These are phyloP conservation scores for Geothlypis trichas DNA, from an alignment of 2,113 vertebrate species.

Conservation along the genomic window DNA sequence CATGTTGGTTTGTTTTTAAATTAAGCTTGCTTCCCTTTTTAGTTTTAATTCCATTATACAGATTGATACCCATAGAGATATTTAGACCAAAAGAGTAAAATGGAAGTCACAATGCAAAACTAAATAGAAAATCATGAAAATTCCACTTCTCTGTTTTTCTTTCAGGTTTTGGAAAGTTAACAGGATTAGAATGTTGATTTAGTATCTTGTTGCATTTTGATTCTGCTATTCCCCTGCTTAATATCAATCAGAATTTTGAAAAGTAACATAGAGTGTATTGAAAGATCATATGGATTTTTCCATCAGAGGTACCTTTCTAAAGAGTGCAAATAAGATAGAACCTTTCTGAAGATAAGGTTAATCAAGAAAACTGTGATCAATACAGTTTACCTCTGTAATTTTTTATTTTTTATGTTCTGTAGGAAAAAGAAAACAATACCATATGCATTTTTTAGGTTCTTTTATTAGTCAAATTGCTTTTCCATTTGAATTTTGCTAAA, in stretches of 20 bases:
- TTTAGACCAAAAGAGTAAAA: background rate
- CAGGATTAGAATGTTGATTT: background rate
- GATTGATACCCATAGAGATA: rapidly evolving
- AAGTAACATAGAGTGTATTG: background rate
- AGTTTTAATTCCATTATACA: background rate
- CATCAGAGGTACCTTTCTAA: background rate
- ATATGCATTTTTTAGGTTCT: background rate
- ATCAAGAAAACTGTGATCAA: background rate
- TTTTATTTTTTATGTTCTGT: background rate
- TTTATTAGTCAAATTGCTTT: background rate
- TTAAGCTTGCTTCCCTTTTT: background rate
- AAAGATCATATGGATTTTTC: background rate
- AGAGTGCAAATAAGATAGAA: background rate
- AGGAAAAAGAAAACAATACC: background rate
- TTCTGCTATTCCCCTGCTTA: background rate
- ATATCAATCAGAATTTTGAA: background rate
- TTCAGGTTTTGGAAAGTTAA: background rate
- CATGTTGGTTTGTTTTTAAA: no score
- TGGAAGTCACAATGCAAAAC: background rate
- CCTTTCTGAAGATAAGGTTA: rapidly evolving
- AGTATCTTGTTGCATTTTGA: background rate
- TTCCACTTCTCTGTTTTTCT: background rate
- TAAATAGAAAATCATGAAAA: background rate
- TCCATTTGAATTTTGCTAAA: background rate
- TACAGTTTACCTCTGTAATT: background rate